Percentiles rank a stretch among this genome's conserved stretches.
phyloP scores from a whole-genome alignment of 2,797 vertebrate species.

The Pseudocheirus occidentalis region DNA sequence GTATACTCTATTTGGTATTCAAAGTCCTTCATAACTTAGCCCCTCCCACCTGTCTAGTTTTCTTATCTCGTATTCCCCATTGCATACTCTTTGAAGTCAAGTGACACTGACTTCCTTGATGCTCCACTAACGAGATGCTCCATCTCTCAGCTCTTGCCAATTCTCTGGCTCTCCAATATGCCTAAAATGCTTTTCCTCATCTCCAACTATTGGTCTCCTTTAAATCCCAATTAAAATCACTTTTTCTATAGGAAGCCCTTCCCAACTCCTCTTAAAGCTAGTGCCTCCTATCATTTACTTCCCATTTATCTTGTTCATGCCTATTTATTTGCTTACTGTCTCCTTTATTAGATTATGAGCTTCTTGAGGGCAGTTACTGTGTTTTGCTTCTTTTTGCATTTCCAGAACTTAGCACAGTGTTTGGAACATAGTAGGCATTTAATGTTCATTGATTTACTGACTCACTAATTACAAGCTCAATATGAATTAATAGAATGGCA shows the following conservation, averaged over 20 bases:
- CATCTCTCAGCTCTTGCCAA: neutral
- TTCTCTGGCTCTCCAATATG: neutral
- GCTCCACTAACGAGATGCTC: neutral
- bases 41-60: neutral
- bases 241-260: neutral
- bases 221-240: neutral
- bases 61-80: neutral
- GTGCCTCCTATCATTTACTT: neutral
- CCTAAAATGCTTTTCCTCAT: neutral
- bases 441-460: neutral
- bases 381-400: neutral
- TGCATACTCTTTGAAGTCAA: neutral
- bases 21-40: neutral
- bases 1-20: neutral
- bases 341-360: neutral
- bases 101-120: neutral
- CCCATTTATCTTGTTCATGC: neutral
- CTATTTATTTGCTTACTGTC: neutral
- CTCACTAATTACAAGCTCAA: neutral
- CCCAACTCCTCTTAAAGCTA: neutral
- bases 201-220: neutral
- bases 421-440: neutral
- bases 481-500: neutral
- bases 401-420: neutral
- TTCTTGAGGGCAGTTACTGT: neutral